Evolutionary conservation across 2,888 invertebrate genomes (phyloP).

Genomic region (Melinaea marsaeus): DNA sequence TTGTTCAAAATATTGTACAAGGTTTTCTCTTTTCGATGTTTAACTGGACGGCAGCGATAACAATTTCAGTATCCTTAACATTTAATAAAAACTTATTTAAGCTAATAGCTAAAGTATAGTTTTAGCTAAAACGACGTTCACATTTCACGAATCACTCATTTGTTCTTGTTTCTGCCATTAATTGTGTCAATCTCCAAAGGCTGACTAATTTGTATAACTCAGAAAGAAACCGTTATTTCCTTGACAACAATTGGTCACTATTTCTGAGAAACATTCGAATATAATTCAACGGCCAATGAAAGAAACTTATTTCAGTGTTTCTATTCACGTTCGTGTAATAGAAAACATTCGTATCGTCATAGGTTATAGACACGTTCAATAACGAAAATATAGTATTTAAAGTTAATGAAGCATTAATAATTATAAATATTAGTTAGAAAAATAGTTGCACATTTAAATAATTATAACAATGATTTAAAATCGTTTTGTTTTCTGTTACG

Average conservation of each 20-base stretch:
- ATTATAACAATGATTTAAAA: too few relatives aligned
- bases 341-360: slow-evolving; percentile 13
- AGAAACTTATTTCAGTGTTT: background rate
- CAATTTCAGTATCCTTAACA: slow-evolving; percentile 29
- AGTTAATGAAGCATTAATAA: too few relatives aligned
- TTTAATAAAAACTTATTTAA: slow-evolving; percentile 21
- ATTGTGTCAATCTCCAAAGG: background rate
- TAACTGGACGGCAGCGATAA: slow-evolving; percentile 28
- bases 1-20: slow-evolving; percentile 51
- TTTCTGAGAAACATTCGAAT: slow-evolving; percentile 12
- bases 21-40: slow-evolving; percentile 44
- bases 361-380: slow-evolving; percentile 10
- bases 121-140: background rate
- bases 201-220: slow-evolving; percentile 7
- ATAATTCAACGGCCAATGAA: slow-evolving; percentile 19
- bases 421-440: too few relatives aligned
- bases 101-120: background rate
- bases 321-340: slow-evolving; percentile 15
- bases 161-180: background rate
- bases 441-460: too few relatives aligned
- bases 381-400: background rate
- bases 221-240: slow-evolving; percentile 15
- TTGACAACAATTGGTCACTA: slow-evolving; percentile 11
- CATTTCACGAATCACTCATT: slow-evolving; percentile 1
- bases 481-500: too few relatives aligned